Evolutionary conservation across 2,113 vertebrate genomes (phyloP).

Genomic region (Petrocephalus zakoni): DNA sequence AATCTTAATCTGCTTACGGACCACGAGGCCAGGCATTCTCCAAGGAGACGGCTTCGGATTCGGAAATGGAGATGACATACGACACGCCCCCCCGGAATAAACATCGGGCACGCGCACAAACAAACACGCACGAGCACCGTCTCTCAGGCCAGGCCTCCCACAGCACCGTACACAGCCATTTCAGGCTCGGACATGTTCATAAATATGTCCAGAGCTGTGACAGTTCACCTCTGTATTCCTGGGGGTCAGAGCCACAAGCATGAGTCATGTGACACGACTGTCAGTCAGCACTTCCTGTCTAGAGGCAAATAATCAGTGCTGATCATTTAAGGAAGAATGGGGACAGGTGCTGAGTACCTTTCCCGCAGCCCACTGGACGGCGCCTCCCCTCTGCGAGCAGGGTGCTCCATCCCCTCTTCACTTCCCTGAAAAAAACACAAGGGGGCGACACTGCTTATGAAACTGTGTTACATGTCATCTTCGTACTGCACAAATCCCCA

Average conservation of each 20-base stretch:
- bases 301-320: not conserved
- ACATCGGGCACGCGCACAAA: not conserved
- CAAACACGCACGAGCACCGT: not conserved
- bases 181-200: not conserved
- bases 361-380: not conserved
- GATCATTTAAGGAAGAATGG: no score
- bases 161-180: not conserved
- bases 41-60: not conserved
- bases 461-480: not conserved
- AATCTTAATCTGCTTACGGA: not conserved
- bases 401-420: not conserved
- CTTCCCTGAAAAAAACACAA: slow-evolving; percentile 10
- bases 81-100: not conserved
- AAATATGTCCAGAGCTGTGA: not conserved
- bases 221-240: not conserved
- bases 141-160: not conserved
- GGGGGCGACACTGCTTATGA: not conserved
- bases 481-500: not conserved
- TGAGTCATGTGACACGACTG: not conserved
- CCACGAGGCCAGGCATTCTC: not conserved
- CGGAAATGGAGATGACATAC: not conserved
- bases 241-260: not conserved
- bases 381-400: not conserved
- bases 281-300: not conserved
- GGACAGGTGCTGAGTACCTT: not conserved